A percentile compares a stretch with the other conserved stretches of the same genome.
Conservation (phyloP, 2,113 vertebrate genomes). For the Elephantulus edwardii region DNA sequence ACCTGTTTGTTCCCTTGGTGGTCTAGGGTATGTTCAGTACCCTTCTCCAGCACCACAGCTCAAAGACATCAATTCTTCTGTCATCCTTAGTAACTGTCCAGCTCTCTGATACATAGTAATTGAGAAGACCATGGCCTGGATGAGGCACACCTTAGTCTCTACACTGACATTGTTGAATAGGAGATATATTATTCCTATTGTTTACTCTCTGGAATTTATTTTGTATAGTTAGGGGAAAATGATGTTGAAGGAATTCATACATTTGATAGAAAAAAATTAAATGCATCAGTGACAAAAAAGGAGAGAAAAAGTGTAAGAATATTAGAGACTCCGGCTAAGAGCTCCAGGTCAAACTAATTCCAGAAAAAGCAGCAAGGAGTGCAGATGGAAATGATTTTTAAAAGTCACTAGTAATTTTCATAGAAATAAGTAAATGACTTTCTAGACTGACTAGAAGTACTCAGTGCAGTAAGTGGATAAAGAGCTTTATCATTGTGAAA, state of each 20-base stretch:
- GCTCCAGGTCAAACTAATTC: not conserved
- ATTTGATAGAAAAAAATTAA: not conserved
- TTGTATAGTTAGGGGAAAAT: slow-evolving; percentile 1
- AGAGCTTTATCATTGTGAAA: not conserved
- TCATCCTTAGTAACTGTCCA: too few species aligned
- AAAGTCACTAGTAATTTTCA: not conserved
- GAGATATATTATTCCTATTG: too few species aligned
- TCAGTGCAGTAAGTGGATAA: not conserved
- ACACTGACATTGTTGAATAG: too few species aligned
- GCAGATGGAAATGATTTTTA: not conserved
- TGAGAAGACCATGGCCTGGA: too few species aligned
- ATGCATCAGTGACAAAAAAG: not conserved
- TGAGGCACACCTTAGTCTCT: too few species aligned
- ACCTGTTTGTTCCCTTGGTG: too few species aligned
- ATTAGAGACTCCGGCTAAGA: not conserved
- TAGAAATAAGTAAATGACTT: not conserved
- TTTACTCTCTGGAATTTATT: not conserved
- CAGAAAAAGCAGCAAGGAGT: not conserved
- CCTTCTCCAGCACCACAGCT: too few species aligned
- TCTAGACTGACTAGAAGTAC: not conserved
- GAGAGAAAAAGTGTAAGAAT: not conserved
- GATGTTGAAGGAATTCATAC: not conserved
- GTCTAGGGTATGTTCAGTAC: too few species aligned
- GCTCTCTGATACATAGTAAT: too few species aligned
- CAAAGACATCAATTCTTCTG: too few species aligned